These are phyloP conservation scores for Chondrilla cf. caribensis DNA, from an alignment of 37 sponge, comb jelly and placozoan species.

Conservation along the genomic window DNA sequence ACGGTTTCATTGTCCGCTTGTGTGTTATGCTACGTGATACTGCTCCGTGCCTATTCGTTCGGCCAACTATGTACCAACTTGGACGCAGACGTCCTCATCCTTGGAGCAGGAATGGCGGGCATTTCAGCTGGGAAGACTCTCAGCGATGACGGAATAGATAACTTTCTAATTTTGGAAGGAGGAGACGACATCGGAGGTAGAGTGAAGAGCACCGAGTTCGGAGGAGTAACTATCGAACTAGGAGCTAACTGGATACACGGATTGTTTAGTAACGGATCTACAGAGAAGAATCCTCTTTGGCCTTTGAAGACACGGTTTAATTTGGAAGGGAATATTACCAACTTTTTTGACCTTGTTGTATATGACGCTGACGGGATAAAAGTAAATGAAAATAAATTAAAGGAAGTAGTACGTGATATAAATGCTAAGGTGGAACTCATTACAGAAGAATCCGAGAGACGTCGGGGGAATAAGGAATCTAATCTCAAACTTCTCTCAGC, in stretches of 20 bases:
- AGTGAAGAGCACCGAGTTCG: conserved; percentile 4
- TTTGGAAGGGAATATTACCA: conserved; percentile 1
- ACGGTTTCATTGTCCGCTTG: no score
- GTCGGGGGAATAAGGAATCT: background rate
- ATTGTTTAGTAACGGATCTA: background rate
- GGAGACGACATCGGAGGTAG: conserved; percentile 48
- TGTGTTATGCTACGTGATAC: no score
- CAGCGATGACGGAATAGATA: conserved; percentile 26
- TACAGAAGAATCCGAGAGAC: background rate
- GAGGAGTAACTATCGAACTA: conserved; percentile 27
- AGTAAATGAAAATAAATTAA: background rate
- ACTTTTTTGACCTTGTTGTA: background rate
- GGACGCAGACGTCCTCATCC: conserved; percentile 60
- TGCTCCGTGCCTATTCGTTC: no score
- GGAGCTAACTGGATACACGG: conserved; percentile 49
- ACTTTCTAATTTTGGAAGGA: conserved; percentile 63
- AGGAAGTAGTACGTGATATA: background rate
- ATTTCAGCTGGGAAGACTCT: conserved; percentile 60
- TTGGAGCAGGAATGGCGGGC: conserved; percentile 70
- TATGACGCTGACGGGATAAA: background rate
- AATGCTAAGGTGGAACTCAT: background rate
- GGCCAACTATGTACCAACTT: background rate
- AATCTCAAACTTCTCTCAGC: conserved; percentile 21
- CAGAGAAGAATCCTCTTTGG: conserved; percentile 22
- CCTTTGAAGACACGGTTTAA: conserved; percentile 4